Base-by-base conservation (phyloP, 2,113 vertebrate genomes). In the Lota lota region DNA sequence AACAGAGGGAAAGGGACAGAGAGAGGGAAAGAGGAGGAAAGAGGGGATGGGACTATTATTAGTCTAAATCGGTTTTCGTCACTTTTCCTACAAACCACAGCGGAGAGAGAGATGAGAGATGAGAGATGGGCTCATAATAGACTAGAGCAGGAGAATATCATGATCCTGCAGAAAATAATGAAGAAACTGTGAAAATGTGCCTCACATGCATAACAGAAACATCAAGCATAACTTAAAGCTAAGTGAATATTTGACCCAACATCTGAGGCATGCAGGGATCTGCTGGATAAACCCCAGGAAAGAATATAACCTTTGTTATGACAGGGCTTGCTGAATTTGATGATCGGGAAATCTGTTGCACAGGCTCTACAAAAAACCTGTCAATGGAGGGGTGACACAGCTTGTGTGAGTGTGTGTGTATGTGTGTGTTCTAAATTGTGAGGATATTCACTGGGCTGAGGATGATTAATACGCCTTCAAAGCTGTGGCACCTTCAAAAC, bases 401-500 rank as follows among this genome's bases (percentile, higher is more conserved):
- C 40, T 60, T 22, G 19, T 60, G 20, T 21, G 58, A 2, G 1
- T 22, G 67, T 69, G 66, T 61, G 71, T 79, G 78, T 74, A 76
- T 47, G 40, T 12, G 40, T 47, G 7, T 47, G 40, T 47, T 2
- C 12, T 10, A 47, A 14, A 47, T 73, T 61, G 78, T 78, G 64
- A 77, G 7, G 22, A 21, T 66, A 64, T 77, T 5, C 56, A 80
- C 57, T 24, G 22, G 69, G 65, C 66, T 68, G 73, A 58, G 73
- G 66, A 73, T 74, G 76, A 79, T 75, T 70, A 68, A 67, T 67
- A 69, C n/a, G 5, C 64, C 68, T 69, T 66, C 28, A 77, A 77
- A 80, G 70, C 22, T 74, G 70, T 75, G 69, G 59, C 36, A 67
- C 64, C 71, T 28, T 19, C 24, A 70, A 78, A 66, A 57, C 22